Evolutionary conservation across 2,888 invertebrate genomes (phyloP).

Genomic region (Tetrapedia diversipes): DNA sequence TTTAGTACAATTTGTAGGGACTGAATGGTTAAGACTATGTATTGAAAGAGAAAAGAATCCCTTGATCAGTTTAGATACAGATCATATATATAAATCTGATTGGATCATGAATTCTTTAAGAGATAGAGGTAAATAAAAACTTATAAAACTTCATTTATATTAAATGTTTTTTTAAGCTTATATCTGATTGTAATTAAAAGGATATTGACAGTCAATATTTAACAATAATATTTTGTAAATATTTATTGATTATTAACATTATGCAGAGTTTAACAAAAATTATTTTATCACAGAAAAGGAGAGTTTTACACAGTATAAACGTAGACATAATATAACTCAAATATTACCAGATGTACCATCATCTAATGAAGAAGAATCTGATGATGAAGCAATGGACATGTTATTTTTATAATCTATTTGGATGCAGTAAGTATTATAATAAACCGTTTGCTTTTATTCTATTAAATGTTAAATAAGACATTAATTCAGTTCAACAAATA

Average conservation of each 20-base stretch:
- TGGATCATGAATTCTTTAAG: conserved; percentile 2
- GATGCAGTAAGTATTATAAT: no score
- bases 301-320: conserved; percentile 70
- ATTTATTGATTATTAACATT: not conserved
- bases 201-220: not conserved
- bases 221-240: not conserved
- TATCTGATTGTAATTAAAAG: not conserved
- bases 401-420: conserved; percentile 40
- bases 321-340: conserved; percentile 64
- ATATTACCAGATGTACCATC: conserved; percentile 74
- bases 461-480: not conserved
- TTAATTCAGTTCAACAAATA: conserved; percentile 1
- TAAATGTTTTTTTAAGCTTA: not conserved
- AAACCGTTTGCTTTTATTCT: conserved; percentile 1
- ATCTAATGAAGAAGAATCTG: conserved; percentile 74
- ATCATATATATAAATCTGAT: conserved; percentile 49
- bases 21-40: conserved; percentile 75
- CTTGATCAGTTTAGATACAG: conserved; percentile 69
- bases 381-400: conserved; percentile 73
- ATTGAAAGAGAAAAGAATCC: conserved; percentile 60
- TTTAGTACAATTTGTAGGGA: conserved; percentile 58
- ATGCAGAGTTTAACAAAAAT: not conserved
- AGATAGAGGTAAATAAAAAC: conserved; percentile 29
- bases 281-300: conserved; percentile 60
- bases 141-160: not conserved